Evolutionary conservation across 2,797 vertebrate species (phyloP), one percentile per base, ranked within the genome.

Genomic region (Rachycentron canadum): DNA sequence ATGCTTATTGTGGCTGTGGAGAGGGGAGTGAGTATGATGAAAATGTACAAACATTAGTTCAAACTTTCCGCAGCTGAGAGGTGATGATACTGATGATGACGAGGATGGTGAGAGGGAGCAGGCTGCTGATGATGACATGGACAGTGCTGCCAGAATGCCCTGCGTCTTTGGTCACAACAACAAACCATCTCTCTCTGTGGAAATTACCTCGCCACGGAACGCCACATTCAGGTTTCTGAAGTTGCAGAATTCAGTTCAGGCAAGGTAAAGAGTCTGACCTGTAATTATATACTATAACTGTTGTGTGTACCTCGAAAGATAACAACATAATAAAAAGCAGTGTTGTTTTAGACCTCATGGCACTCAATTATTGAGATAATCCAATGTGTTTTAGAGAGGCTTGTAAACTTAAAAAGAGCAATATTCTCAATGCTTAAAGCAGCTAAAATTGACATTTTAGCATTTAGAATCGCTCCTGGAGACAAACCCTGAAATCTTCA

Each of bases 41-140:
- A 80, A 71, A 83, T 74, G 78, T 62, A 82, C 58, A 71, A 56
- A 66, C 61, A 64, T 78, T 82, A 79, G 76, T 87, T 85, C 59
- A 81, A 89, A 56, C 16, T 41, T 76, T 68, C 34, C 58, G 58
- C 43, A 43, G n/a, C 23, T 56, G 52, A 71, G 60, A 83, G 68
- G 71, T 65, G 69, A 68, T 71, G 45, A 58, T 65, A 74, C 26
- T 58, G 58, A 77, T 78, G 57, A 76, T 26, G 58, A 34, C 32
- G 49, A 57, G 45, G 72, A 36, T 1, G n/a, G 34, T n/a, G 60
- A 66, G 47, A 38, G 47, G 69, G 28, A 53, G 52, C 55, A 56
- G 38, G 71, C 19, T 36, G 62, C 28, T 50, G 45, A 59, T 60
- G 57, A 79, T 23, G 23, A 64, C 40, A 47, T 50, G 28, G 13